These are phyloP conservation scores for Mylabris sibirica DNA, from an alignment of 2,888 invertebrate genomes.

Conservation along the genomic window DNA sequence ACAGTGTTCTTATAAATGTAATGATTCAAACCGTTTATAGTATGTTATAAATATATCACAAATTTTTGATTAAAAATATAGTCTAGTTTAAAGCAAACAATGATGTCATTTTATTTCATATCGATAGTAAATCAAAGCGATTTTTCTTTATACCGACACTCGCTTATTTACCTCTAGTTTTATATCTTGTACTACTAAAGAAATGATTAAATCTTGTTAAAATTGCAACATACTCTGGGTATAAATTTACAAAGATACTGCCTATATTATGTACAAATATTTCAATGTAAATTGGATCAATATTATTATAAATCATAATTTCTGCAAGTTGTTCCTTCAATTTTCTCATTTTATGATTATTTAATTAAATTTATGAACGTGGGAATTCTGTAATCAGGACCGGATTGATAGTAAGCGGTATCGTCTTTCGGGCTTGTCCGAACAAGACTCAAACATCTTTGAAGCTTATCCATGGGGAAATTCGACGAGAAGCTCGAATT, in stretches of 20 bases:
- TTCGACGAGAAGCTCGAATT: too few species aligned
- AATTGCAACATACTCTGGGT: neutral
- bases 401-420: too few species aligned
- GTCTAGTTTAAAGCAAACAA: conserved; percentile 2
- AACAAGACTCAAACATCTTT: too few species aligned
- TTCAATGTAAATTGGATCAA: conserved; percentile 1
- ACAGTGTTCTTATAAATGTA: neutral
- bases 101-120: conserved; percentile 7
- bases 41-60: conserved; percentile 9
- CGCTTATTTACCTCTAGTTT: too few species aligned
- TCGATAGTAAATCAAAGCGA: neutral
- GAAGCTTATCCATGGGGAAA: too few species aligned
- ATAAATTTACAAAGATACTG: too few species aligned
- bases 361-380: too few species aligned
- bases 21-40: conserved; percentile 11
- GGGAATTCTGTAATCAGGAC: too few species aligned
- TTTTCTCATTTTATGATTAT: too few species aligned
- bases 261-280: too few species aligned
- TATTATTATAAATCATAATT: conserved; percentile 1
- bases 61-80: conserved; percentile 2
- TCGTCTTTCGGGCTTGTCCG: too few species aligned
- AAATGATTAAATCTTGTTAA: neutral
- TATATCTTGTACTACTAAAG: neutral
- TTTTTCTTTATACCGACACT: neutral
- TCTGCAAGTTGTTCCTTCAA: neutral